Evolutionary conservation across 2,888 invertebrate species (phyloP).

Genomic region (Philopedon plagiatum): DNA sequence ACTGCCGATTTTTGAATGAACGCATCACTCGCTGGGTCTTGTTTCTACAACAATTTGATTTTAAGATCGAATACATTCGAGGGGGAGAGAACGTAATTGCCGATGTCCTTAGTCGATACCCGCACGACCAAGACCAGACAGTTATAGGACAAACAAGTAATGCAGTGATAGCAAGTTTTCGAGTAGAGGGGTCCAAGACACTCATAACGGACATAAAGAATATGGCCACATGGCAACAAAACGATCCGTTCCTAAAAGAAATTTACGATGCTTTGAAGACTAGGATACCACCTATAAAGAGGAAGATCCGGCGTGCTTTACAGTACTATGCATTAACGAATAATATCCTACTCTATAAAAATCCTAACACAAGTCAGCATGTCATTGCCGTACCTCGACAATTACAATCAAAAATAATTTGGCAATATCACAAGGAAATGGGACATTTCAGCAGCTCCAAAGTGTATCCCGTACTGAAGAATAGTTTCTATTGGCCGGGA

Average conservation of each 20-base stretch:
- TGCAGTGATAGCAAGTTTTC: conserved; percentile 1
- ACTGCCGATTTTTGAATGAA: conserved; percentile 43
- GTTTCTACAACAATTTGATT: conserved; percentile 40
- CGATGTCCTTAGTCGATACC: too few relatives aligned
- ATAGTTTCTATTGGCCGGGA: conserved; percentile 17
- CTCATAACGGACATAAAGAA: not conserved
- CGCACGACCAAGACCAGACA: not conserved
- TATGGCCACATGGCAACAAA: not conserved
- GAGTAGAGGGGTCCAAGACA: not conserved
- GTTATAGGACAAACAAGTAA: not conserved
- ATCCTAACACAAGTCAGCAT: not conserved
- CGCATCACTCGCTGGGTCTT: conserved; percentile 44
- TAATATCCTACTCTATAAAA: not conserved
- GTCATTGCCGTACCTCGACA: not conserved
- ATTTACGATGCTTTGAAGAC: not conserved
- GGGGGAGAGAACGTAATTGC: conserved; percentile 46
- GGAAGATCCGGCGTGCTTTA: not conserved
- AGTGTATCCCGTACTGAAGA: conserved; percentile 15
- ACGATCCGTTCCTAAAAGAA: not conserved
- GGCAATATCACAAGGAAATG: conserved; percentile 26
- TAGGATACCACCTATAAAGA: not conserved
- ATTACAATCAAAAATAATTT: not conserved
- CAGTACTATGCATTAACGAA: not conserved
- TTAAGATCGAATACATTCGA: conserved; percentile 33
- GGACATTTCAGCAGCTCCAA: conserved; percentile 46